These are phyloP conservation scores for Rhodophaea formosa DNA, from an alignment of 2,888 invertebrate genomes.

Conservation along the genomic window DNA sequence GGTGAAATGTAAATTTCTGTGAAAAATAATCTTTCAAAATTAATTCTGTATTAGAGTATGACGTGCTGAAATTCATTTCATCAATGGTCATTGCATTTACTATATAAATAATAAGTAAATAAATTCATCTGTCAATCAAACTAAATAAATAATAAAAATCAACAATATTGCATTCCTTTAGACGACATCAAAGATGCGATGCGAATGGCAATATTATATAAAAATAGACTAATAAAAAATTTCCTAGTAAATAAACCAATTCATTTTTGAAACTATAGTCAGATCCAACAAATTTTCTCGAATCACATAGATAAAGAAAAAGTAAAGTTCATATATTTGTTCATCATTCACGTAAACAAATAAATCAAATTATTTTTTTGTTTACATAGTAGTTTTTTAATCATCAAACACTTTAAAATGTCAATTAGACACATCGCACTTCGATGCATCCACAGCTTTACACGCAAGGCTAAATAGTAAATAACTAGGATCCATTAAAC, in stretches of 20 bases:
- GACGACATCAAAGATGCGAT: slow-evolving; percentile 22
- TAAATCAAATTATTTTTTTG: not conserved
- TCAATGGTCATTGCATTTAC: slow-evolving; percentile 30
- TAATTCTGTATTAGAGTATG: too few relatives aligned
- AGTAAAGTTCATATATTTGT: not conserved
- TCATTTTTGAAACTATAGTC: not conserved
- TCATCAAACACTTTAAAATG: not conserved
- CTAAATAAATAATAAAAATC: slow-evolving; percentile 46
- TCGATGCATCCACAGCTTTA: slow-evolving; percentile 20
- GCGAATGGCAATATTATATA: not conserved
- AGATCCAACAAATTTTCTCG: not conserved
- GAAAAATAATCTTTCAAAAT: too few relatives aligned
- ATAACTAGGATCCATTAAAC: slow-evolving; percentile 8
- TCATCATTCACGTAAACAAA: not conserved
- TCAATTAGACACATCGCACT: slow-evolving; percentile 20
- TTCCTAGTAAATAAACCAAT: not conserved
- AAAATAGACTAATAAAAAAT: not conserved
- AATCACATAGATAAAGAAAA: not conserved
- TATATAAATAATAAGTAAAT: slow-evolving; percentile 51
- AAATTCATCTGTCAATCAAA: slow-evolving; percentile 60
- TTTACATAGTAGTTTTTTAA: too few relatives aligned
- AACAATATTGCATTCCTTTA: slow-evolving; percentile 20
- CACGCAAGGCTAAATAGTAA: slow-evolving; percentile 23
- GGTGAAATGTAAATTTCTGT: too few relatives aligned
- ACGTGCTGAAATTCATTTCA: slow-evolving; percentile 38